Conservation (phyloP, 2,797 vertebrate species). For the Dipus sagitta region DNA sequence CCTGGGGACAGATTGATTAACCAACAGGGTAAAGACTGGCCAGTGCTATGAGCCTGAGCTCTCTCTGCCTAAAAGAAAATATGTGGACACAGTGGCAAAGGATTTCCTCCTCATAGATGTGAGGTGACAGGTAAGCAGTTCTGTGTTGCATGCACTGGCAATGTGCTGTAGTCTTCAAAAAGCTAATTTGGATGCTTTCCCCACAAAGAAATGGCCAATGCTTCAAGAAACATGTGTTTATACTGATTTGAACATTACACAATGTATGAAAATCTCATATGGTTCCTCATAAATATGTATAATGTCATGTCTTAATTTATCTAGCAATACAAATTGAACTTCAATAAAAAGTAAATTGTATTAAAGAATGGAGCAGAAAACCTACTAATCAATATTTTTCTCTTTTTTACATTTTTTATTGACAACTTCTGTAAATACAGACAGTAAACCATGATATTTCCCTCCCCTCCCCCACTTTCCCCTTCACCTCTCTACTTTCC, state of each 20-base stretch:
- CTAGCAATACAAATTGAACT: not conserved
- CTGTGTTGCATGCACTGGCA: not conserved
- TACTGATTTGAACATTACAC: not conserved
- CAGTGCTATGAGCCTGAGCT: not conserved
- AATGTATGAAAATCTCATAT: not conserved
- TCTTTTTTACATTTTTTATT: too few species aligned
- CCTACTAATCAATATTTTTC: not conserved
- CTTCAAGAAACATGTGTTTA: not conserved
- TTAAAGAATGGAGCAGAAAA: slow-evolving; percentile 11
- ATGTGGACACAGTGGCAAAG: not conserved
- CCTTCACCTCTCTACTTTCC: too few species aligned
- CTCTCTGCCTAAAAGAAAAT: not conserved
- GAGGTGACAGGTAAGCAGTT: not conserved
- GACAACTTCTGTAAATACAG: too few species aligned
- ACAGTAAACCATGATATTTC: too few species aligned
- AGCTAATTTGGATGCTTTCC: not conserved
- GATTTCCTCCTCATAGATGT: not conserved
- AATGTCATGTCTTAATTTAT: not conserved
- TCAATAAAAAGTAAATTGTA: not conserved
- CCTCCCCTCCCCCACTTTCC: too few species aligned
- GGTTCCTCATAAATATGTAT: not conserved
- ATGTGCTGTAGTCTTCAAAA: not conserved
- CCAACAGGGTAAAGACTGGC: not conserved
- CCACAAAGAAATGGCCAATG: not conserved
- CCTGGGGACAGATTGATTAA: not conserved